Evolutionary conservation across 2,888 invertebrate genomes (phyloP).

Genomic region (Apotomis turbidana): DNA sequence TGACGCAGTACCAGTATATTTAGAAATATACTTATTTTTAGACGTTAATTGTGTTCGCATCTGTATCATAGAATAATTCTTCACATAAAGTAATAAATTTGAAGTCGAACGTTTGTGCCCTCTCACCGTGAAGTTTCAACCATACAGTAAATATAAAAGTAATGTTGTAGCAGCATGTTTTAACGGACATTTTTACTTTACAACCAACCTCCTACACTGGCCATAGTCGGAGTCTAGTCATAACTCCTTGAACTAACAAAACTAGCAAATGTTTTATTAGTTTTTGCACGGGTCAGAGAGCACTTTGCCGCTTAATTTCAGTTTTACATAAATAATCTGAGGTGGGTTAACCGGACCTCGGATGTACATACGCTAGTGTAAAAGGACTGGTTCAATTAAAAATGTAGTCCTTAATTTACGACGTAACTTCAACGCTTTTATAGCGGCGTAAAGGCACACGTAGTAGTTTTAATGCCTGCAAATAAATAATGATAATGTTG

Average conservation of each 20-base stretch:
- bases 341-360: constrained; percentile 24
- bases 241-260: constrained; percentile 11
- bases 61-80: too few species aligned
- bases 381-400: constrained; percentile 35
- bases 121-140: too few species aligned
- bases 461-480: constrained; percentile 10
- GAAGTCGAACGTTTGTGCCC: too few species aligned
- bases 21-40: too few species aligned
- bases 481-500: constrained; percentile 15
- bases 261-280: constrained; percentile 34
- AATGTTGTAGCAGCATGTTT: neutral
- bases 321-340: constrained; percentile 34
- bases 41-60: too few species aligned
- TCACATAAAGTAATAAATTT: too few species aligned
- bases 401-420: constrained; percentile 34
- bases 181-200: neutral
- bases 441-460: constrained; percentile 10
- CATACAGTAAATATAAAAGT: neutral
- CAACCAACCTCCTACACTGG: neutral
- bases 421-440: constrained; percentile 18
- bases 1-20: too few species aligned
- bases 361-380: constrained; percentile 28
- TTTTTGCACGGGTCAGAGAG: constrained; percentile 29
- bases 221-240: constrained; percentile 4
- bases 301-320: constrained; percentile 34